Conservation (phyloP, 2,797 vertebrate species). For the Sebastes oblongus region DNA sequence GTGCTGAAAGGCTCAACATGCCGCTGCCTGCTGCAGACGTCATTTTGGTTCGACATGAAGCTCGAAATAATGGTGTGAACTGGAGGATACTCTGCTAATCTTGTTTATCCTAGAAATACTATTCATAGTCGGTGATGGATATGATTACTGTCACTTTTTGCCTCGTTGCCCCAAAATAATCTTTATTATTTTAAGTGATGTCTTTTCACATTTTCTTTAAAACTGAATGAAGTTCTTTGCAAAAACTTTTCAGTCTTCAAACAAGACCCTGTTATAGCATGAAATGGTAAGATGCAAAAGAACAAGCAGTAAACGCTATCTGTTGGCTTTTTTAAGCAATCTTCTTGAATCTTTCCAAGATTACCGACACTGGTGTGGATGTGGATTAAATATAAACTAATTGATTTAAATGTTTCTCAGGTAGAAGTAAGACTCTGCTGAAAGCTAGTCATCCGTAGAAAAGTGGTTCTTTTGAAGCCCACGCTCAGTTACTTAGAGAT, state of each 20-base stretch:
- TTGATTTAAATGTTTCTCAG: background rate
- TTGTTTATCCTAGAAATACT: background rate
- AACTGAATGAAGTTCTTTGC: background rate
- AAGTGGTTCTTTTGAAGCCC: background rate
- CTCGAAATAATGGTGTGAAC: background rate
- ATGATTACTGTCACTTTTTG: background rate
- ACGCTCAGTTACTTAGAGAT: background rate
- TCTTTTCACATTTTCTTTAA: background rate
- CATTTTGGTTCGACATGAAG: background rate
- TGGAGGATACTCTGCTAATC: background rate
- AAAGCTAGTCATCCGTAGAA: background rate
- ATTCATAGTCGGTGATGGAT: rapidly evolving
- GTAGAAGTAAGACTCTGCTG: background rate
- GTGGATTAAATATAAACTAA: background rate
- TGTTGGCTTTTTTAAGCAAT: background rate
- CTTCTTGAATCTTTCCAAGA: background rate
- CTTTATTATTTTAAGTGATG: background rate
- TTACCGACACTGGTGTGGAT: background rate
- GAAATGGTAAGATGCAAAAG: background rate
- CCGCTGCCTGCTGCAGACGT: conserved; percentile 2
- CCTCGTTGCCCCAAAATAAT: background rate
- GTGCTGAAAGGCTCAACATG: conserved; percentile 8
- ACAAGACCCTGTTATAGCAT: background rate
- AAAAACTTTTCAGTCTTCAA: background rate
- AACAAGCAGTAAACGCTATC: background rate